Conservation (phyloP, 2,888 invertebrate genomes). For the Tanypteryx hageni region DNA sequence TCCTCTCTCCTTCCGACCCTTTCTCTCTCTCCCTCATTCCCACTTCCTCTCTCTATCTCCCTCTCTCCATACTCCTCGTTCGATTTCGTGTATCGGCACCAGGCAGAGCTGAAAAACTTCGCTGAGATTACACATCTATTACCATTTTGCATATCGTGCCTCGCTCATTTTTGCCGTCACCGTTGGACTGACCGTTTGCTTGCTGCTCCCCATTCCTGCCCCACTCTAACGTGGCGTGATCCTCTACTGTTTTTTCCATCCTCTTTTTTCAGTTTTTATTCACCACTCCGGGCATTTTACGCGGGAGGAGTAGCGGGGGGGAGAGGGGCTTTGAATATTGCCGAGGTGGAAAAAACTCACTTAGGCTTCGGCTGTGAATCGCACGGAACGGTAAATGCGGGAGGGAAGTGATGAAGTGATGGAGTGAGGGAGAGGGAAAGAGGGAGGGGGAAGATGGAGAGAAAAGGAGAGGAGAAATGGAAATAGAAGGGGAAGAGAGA, state of each 20-base stretch:
- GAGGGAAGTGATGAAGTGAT: not conserved
- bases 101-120: not conserved
- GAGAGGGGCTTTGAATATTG: not conserved
- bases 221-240: not conserved
- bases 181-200: not conserved
- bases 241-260: not conserved
- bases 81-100: not conserved
- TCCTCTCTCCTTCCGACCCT: not conserved
- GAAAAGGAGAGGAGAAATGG: not conserved
- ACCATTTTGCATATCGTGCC: not conserved
- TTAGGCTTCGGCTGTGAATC: not conserved
- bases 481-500: not conserved
- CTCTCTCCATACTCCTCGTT: not conserved
- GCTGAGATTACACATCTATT: not conserved
- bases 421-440: not conserved
- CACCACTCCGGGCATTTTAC: not conserved
- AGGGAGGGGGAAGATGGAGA: not conserved
- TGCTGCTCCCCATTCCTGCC: not conserved
- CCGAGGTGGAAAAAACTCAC: conserved; percentile 5
- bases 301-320: not conserved
- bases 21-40: not conserved
- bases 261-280: not conserved
- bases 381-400: not conserved
- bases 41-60: not conserved
- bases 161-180: not conserved